Evolutionary conservation across 2,113 vertebrate genomes (phyloP).

Genomic region (Physeter macrocephalus): DNA sequence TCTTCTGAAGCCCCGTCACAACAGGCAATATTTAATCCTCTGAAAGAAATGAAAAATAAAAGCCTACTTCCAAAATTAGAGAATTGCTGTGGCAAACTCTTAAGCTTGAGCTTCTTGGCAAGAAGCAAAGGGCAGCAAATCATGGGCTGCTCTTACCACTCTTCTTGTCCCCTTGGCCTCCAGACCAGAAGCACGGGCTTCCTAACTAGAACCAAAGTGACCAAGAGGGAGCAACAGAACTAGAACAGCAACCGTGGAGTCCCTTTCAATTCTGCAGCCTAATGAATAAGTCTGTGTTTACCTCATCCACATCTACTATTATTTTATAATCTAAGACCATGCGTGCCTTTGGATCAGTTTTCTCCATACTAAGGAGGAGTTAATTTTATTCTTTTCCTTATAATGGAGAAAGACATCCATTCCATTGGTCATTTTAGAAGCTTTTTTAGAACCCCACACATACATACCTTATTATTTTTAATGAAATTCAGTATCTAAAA

Average conservation of each 20-base stretch:
- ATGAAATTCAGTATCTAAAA: not conserved
- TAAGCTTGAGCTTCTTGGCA: not conserved
- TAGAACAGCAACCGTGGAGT: not conserved
- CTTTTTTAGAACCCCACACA: not conserved
- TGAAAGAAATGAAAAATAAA: constrained; percentile 1
- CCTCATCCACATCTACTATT: not conserved
- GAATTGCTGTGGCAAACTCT: not conserved
- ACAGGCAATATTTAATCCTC: not conserved
- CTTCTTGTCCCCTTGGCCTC: not conserved
- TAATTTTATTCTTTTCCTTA: not conserved
- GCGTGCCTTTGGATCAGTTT: not conserved
- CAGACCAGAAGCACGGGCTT: not conserved
- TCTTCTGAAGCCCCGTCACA: not conserved
- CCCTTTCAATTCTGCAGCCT: not conserved
- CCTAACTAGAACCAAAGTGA: not conserved
- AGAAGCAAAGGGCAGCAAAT: not conserved
- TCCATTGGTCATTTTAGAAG: not conserved
- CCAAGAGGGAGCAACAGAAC: not conserved
- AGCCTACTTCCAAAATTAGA: not conserved
- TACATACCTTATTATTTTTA: not conserved
- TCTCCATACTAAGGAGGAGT: not conserved
- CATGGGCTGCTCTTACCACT: not conserved
- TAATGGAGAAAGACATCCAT: not conserved
- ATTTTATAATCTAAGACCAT: not conserved
- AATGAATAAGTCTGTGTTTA: not conserved